Base-by-base conservation (phyloP, 2,113 vertebrate species). In the Cottus gobio region DNA sequence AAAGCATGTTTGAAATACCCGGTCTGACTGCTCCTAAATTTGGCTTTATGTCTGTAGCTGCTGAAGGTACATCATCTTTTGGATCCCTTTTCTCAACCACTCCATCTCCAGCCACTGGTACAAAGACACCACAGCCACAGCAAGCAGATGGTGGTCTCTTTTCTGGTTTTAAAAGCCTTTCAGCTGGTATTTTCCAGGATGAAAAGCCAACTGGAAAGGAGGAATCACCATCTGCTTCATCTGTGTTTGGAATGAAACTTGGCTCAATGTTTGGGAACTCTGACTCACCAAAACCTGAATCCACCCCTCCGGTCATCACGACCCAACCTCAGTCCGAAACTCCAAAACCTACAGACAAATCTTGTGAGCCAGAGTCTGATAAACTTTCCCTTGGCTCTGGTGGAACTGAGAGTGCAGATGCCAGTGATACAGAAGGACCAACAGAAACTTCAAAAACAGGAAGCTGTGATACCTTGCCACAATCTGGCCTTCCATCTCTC, bases 111-210 rank as follows among this genome's bases (percentile, higher is more conserved):
- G 67, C 79, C 71, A 42, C 77, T 89, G 84, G 86, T 34, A 69
- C 34, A 22, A 94, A 78, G 1, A 42, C 76, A 42, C 58, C 84
- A 54, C 93, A 92, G 64, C 69, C 87, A 26, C 81, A 86, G 63
- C 85, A 89, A 73, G 26, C 86, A 52, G 93, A 93, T 12, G 89
- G 93, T 56, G 92, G 96, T n/a, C 91, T 98, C 1, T 90, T 97
- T 71, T 96, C 95, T 34, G 94, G 95, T 63, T 96, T 98, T 80
- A 98, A 96, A 91, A 96, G 89, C 54, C 81, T 99, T 60, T 98
- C 97, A 68, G 92, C 92, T 0, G 87, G 93, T 80, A 93, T 98
- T 0, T 97, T 97, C 90, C 96, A 98, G 46, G 95, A 96, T 36
- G 94, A 95, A 62, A 96, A 90, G 61, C 61, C 81, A 87, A 3